phyloP scores from a whole-genome alignment of 2,113 vertebrate species.

The Istiophorus platypterus region DNA sequence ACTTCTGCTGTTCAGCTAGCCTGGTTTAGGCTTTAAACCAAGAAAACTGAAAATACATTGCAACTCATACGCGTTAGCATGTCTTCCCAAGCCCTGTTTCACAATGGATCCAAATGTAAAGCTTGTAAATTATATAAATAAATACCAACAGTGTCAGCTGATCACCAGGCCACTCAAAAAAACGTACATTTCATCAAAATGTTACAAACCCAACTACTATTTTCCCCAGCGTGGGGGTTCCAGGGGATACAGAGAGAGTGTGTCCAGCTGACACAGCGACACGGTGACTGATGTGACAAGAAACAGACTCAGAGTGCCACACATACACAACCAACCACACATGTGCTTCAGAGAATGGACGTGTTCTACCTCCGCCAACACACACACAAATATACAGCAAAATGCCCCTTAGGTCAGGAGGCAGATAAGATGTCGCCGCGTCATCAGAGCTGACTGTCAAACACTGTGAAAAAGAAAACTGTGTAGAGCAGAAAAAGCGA shows the following conservation, averaged over 20 bases:
- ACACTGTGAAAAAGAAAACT: constrained; percentile 47
- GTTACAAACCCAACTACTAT: neutral
- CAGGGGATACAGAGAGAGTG: neutral
- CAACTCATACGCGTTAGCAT: neutral
- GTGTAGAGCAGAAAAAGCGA: constrained; percentile 38
- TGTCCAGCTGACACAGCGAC: constrained; percentile 39
- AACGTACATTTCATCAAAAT: constrained; percentile 5
- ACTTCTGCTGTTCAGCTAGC: neutral
- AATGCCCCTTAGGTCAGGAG: constrained; percentile 20
- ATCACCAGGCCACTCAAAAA: neutral
- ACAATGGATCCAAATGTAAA: neutral
- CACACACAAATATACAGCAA: constrained; percentile 36
- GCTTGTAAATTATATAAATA: neutral
- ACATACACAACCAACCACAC: constrained; percentile 28
- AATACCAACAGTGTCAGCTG: neutral
- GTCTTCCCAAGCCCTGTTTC: neutral
- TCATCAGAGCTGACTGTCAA: constrained; percentile 71
- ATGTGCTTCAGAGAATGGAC: constrained; percentile 35
- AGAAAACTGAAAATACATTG: neutral
- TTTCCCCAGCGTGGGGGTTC: neutral
- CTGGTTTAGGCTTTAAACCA: neutral
- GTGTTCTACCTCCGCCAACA: neutral
- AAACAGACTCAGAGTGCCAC: constrained; percentile 40
- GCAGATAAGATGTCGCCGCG: constrained; percentile 59
- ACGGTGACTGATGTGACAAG: constrained; percentile 51